A percentile compares a stretch with the other conserved stretches of the same genome.
phyloP scores from a whole-genome alignment of 2,113 vertebrate genomes.

The Ailurus styani region DNA sequence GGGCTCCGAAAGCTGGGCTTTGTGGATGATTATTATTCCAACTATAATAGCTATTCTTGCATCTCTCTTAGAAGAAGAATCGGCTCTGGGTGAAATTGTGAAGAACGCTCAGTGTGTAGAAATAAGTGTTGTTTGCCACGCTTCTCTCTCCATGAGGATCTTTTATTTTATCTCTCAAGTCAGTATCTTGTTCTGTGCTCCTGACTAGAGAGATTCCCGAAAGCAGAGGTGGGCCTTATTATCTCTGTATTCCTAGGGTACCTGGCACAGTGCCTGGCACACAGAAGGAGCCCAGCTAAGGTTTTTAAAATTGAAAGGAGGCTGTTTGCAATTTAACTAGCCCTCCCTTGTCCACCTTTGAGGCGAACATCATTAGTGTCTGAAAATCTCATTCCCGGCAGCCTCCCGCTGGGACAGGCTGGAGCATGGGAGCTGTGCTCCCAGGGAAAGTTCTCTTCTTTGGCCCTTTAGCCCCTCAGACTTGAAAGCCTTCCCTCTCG shows the following conservation, averaged over 20 bases:
- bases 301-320: conserved; percentile 12
- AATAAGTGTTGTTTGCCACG: background rate
- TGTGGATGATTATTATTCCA: conserved; percentile 57
- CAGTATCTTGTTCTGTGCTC: background rate
- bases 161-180: conserved; percentile 18
- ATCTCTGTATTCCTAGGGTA: background rate
- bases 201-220: background rate
- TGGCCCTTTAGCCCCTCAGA: background rate
- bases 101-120: conserved; percentile 23
- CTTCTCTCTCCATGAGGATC: background rate
- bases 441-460: background rate
- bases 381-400: background rate
- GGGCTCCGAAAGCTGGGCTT: conserved; percentile 13
- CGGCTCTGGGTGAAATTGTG: background rate
- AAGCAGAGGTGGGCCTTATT: background rate
- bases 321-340: background rate
- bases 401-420: background rate
- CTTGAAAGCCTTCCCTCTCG: background rate
- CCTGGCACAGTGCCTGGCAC: conserved; percentile 42
- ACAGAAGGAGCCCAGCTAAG: background rate
- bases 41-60: conserved; percentile 41
- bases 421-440: background rate
- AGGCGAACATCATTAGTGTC: conserved; percentile 40
- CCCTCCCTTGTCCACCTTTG: background rate
- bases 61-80: conserved; percentile 23